Conservation (phyloP, 37 sponge, comb jelly and placozoan genomes). For the Cliona cf. orientalis region DNA sequence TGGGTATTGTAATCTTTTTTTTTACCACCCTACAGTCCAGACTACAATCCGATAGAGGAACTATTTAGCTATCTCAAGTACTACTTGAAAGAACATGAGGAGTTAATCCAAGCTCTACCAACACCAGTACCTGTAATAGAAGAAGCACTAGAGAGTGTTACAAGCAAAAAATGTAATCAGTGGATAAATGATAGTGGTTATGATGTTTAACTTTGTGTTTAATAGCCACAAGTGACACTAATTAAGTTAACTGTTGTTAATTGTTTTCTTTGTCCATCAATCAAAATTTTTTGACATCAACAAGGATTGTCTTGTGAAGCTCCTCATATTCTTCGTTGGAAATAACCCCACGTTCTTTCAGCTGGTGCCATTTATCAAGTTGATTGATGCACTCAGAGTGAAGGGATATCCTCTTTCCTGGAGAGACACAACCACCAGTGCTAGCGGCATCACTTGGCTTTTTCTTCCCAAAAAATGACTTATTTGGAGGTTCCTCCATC, state of each 20-base stretch:
- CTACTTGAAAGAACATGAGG: conserved; percentile 46
- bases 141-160: conserved; percentile 7
- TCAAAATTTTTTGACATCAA: conserved; percentile 10
- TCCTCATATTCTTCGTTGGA: conserved; percentile 25
- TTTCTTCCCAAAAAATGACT: background rate
- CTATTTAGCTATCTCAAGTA: too few relatives aligned
- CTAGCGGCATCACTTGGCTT: background rate
- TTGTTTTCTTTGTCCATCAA: background rate
- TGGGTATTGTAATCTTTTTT: conserved; percentile 19
- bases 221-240: too few relatives aligned
- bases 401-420: background rate
- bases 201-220: background rate
- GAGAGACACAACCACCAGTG: too few relatives aligned
- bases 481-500: background rate
- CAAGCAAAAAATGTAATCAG: background rate
- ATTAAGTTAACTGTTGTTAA: too few relatives aligned
- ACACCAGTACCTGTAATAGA: background rate
- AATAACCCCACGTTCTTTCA: conserved; percentile 21
- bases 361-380: conserved; percentile 25
- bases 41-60: too few relatives aligned
- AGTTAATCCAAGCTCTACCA: conserved; percentile 1
- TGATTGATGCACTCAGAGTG: too few relatives aligned
- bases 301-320: conserved; percentile 10
- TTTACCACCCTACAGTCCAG: too few relatives aligned
- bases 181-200: background rate